phyloP scores from a whole-genome alignment of 2,113 vertebrate species.

The Butorides virescens region DNA sequence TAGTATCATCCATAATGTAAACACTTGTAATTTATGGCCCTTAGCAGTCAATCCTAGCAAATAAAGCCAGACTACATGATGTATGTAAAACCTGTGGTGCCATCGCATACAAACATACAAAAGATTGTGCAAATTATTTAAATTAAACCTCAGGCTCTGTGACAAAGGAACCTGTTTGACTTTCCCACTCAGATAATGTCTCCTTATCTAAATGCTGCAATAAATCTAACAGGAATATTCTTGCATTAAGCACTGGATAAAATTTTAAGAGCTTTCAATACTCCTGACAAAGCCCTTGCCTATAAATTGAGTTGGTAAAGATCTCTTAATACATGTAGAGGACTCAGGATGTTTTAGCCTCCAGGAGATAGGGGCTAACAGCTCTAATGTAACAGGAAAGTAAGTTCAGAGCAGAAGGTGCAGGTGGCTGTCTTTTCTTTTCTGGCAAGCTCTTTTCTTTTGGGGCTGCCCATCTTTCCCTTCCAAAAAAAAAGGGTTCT shows the following conservation, averaged over 20 bases:
- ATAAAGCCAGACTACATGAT: neutral
- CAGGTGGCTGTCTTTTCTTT: neutral
- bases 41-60: neutral
- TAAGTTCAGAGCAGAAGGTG: neutral
- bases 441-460: neutral
- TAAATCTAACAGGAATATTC: neutral
- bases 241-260: neutral
- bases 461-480: neutral
- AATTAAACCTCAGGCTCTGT: neutral
- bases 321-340: neutral
- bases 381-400: neutral
- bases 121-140: neutral
- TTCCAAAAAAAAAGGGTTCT: neutral
- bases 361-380: neutral
- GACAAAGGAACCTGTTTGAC: neutral
- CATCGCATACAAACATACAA: neutral
- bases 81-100: neutral
- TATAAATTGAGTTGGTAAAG: neutral
- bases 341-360: neutral
- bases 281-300: neutral
- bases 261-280: neutral
- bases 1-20: neutral
- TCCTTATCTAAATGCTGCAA: neutral
- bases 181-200: neutral
- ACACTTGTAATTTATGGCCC: neutral